These are phyloP conservation scores for Steatocranus sp. DNA, from an alignment of 2,797 vertebrate genomes.

Conservation along the genomic window DNA sequence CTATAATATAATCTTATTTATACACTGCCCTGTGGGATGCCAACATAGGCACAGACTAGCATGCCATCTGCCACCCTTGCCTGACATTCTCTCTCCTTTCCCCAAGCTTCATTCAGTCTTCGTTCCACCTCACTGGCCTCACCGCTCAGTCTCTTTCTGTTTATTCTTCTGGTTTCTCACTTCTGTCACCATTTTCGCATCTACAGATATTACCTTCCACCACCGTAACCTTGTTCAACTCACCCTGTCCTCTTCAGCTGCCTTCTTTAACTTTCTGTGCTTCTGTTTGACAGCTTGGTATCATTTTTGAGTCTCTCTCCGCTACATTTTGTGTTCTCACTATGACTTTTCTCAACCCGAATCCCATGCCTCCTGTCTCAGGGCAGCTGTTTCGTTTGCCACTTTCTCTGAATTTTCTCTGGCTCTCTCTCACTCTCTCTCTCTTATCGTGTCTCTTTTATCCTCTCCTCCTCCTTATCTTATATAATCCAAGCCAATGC, in stretches of 20 bases:
- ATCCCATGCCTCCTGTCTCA: background rate
- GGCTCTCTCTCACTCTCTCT: background rate
- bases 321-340: background rate
- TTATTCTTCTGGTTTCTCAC: background rate
- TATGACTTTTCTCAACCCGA: background rate
- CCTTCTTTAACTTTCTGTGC: background rate
- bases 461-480: slow-evolving; percentile 48
- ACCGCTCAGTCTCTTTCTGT: background rate
- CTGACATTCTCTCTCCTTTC: background rate
- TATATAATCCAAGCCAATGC: slow-evolving; percentile 55
- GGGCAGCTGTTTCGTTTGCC: background rate
- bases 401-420: background rate
- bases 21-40: slow-evolving; percentile 30
- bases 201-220: slow-evolving; percentile 4
- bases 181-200: slow-evolving; percentile 6
- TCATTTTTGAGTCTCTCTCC: background rate
- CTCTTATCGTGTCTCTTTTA: slow-evolving; percentile 31
- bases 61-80: slow-evolving; percentile 53
- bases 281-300: background rate
- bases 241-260: background rate
- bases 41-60: slow-evolving; percentile 20
- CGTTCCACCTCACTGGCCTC: background rate
- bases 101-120: background rate
- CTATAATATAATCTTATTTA: background rate
- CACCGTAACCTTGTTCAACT: background rate